Evolutionary conservation across 2,888 invertebrate species (phyloP), one percentile per base, ranked within the genome.

Genomic region (Epinotia ramella): DNA sequence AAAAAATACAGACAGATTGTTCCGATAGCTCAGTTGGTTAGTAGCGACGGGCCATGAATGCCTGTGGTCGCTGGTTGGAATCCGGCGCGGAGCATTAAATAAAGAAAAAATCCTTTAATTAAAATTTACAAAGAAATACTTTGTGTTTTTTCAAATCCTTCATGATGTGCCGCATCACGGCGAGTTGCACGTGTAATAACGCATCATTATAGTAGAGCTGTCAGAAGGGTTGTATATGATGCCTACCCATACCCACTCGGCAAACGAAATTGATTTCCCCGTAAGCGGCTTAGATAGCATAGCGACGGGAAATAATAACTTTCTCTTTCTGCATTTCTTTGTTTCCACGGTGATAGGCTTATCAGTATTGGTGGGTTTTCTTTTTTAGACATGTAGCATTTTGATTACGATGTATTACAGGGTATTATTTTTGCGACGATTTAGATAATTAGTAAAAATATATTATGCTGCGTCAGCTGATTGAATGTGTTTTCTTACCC

Each of bases 201-300:
- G n/a, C 6, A 4, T 28, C 2, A 62, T 28, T 28, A 16, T n/a
- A 28, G n/a, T 20, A 20, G 13, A n/a, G 24, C 57, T 44, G 44
- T 72, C 63, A 71, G 71, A 59, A 62, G 65, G 77, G 57, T 11
- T 24, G 9, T 56, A 46, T 44, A 40, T 16, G 60, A 63, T 69
- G 0, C 24, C 24, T 12, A 2, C 20, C 20, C 20, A 73, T 83
- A 86, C 72, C 80, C 80, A 77, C 80, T 84, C 84, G 84, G 86
- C 86, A 87, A 86, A 89, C 85, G 84, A 87, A 91, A 91, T 89
- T 86, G 89, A 90, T 91, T 91, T 91, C 90, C 89, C 88, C 83
- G 87, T 92, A 92, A 92, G 91, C 90, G 84, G 90, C 91, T 92
- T 90, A 91, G 87, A 88, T 84, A 87, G 81, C 78, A 79, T 82